Base-by-base conservation (phyloP, 2,888 invertebrate genomes). In the Melanostoma mellinum region DNA sequence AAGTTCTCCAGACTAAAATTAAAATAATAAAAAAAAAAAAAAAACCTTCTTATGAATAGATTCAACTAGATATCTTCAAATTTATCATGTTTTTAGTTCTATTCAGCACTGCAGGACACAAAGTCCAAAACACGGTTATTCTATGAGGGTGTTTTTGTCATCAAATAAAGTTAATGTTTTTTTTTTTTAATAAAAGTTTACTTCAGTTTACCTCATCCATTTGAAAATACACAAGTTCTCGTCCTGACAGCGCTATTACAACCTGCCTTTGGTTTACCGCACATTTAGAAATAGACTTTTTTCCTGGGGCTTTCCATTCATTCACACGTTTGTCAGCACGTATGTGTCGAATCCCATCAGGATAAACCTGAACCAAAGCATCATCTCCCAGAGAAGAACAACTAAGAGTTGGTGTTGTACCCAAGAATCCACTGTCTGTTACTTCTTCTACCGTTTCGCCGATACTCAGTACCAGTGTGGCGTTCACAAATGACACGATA, bases 401-500 rank as follows among this genome's bases (percentile, higher is more conserved):
- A 85, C 98, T 97, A n/a, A 99, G 93, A 0, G 99, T 99, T 0
- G 99, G 99, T 0, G 99, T 99, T 0, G 99, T 99, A 79, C 99
- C 99, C 88, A 99, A 93, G 91, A 99, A 99, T 53, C 99, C 99
- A 85, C 99, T 99, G 92, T 99, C 99, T 0, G 99, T 98, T 33
- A 99, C 99, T 95, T 99, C 99, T 92, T 99, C 99, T n/a, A 99
- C 99, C 9, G 99, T 99, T 92, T 99, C 99, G 87, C 99, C 99
- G 90, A 99, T 99, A 88, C 98, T 98, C 88, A 99, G 94, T 86
- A 99, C 99, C 89, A 99, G 94, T 10, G 99, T 99, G 87, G 99
- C 99, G 88, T 94, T 94, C 86, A 98, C 97, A 95, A 99, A 99
- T 63, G 99, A 99, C 88, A 99, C 99, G 91, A 99, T 98, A 94